Conservation (phyloP, 2,113 vertebrate genomes). For the Gadus macrocephalus region DNA sequence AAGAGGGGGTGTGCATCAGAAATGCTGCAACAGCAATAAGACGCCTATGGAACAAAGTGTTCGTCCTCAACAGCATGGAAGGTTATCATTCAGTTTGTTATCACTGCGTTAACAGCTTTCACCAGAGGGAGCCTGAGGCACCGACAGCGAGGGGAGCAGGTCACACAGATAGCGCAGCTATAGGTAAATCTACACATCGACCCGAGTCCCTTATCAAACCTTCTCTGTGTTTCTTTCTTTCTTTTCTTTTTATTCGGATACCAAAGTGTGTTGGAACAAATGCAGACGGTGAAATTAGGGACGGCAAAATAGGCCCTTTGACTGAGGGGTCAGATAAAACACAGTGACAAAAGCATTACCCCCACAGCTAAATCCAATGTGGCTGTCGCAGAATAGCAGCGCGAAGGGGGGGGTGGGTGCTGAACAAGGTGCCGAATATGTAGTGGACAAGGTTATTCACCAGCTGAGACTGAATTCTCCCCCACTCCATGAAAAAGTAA, state of each 20-base stretch:
- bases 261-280: conserved; percentile 47
- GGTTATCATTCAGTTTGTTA: conserved; percentile 69
- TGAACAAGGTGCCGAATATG: conserved; percentile 49
- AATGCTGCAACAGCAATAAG: conserved; percentile 60
- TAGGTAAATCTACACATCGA: conserved; percentile 64
- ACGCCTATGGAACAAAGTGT: conserved; percentile 49
- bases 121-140: conserved; percentile 51
- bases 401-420: conserved; percentile 28
- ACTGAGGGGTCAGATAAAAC: conserved; percentile 67
- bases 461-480: conserved; percentile 35
- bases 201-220: conserved; percentile 60
- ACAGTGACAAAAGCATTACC: conserved; percentile 63
- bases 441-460: conserved; percentile 58
- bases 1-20: conserved; percentile 60
- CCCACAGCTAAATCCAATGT: conserved; percentile 57
- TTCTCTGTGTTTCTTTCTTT: conserved; percentile 8
- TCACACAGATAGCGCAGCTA: conserved; percentile 58
- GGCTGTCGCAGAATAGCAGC: conserved; percentile 55
- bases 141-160: conserved; percentile 45
- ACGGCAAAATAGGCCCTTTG: conserved; percentile 52
- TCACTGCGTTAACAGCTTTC: conserved; percentile 69
- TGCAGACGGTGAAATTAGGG: conserved; percentile 62
- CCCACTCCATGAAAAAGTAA: neutral
- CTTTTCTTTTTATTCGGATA: conserved; percentile 48
- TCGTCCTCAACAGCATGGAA: conserved; percentile 63